A percentile compares a stretch with the other conserved stretches of the same genome.
These are phyloP conservation scores for Drosophila subobscura DNA, from an alignment of 1,140 invertebrate species.

Conservation along the genomic window DNA sequence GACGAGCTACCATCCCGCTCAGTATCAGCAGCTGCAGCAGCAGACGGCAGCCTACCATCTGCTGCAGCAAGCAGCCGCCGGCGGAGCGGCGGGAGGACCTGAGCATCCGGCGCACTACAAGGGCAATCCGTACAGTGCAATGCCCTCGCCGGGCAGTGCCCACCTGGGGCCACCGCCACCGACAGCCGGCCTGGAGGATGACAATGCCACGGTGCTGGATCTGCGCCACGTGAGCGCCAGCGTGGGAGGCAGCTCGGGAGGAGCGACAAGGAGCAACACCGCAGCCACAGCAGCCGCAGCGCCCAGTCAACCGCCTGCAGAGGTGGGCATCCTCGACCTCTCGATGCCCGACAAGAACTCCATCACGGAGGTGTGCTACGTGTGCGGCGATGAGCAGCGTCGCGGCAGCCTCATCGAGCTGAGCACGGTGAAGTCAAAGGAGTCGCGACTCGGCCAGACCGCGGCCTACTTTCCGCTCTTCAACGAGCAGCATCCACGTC, in stretches of 20 bases:
- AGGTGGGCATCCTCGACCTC: conserved; percentile 91
- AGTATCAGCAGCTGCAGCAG: conserved; percentile 71
- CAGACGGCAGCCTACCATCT: conserved; percentile 72
- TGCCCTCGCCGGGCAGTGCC: conserved; percentile 35
- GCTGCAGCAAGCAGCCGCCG: conserved; percentile 65
- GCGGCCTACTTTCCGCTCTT: conserved; percentile 92
- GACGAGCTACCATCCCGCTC: conserved; percentile 58
- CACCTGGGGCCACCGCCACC: conserved; percentile 2
- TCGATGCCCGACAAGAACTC: conserved; percentile 96
- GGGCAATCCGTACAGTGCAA: conserved; percentile 66
- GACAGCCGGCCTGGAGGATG: conserved; percentile 53
- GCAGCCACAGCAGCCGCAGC: neutral
- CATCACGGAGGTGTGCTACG: conserved; percentile 93
- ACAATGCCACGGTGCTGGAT: conserved; percentile 71
- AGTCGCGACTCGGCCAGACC: conserved; percentile 83
- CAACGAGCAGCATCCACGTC: conserved; percentile 91
- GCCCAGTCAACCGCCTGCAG: conserved; percentile 43
- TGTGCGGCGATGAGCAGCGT: conserved; percentile 94
- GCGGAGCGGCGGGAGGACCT: conserved; percentile 7
- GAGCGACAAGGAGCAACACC: neutral
- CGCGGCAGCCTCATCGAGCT: conserved; percentile 89
- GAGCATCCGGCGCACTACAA: conserved; percentile 56
- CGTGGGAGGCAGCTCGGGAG: conserved; percentile 17
- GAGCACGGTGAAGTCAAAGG: conserved; percentile 86
- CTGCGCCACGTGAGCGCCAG: conserved; percentile 58